Base-by-base conservation (phyloP, 2,888 invertebrate species). In the Agrochola circellaris region DNA sequence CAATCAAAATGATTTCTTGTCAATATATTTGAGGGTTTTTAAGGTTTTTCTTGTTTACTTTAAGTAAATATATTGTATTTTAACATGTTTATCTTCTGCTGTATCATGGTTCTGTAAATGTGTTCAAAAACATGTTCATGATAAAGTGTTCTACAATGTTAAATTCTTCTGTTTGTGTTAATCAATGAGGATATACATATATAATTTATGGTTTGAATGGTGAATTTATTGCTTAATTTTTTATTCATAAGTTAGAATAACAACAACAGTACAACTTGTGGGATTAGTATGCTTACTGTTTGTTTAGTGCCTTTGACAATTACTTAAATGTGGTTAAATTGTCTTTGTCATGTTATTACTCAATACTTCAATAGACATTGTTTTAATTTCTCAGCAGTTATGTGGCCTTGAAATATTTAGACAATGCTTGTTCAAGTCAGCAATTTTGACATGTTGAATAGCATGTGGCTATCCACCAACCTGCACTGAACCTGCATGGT, bases 341-440 rank as follows among this genome's bases (percentile, higher is more conserved):
- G 34, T 71, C 26, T 61, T 38, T 73, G 26, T 61, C 26, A 61
- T 38, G 5, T 51, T 42, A 5, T 30, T 38, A 48, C 45, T 48
- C 48, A 77, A 38, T 48, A 13, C 9, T 42, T 51, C 9, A 67
- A 30, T 9, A 30, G 23, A 20, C 26, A 42, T 76, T 77, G 60
- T 60, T 42, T 8, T 42, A 66, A 51, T 65, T 65, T 58, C 26
- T 48, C 9, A 58, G 17, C 64, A 75, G 7, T 15, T 26, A 13
- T 23, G 26, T 58, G n/a, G 20, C 38, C 30, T 66, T 77, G 51
- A 11, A 30, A 8, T 60, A 51, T 76, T 48, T 58, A 66, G 15
- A 26, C 48, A 76, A 76, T 76, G 64, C 38, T 20, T 34, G 17
- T 62, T 74, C 13, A 54, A 56, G 20, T 72, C 2, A 23, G 26